Evolutionary conservation across 2,113 vertebrate species (phyloP).

Genomic region (Progne subis): DNA sequence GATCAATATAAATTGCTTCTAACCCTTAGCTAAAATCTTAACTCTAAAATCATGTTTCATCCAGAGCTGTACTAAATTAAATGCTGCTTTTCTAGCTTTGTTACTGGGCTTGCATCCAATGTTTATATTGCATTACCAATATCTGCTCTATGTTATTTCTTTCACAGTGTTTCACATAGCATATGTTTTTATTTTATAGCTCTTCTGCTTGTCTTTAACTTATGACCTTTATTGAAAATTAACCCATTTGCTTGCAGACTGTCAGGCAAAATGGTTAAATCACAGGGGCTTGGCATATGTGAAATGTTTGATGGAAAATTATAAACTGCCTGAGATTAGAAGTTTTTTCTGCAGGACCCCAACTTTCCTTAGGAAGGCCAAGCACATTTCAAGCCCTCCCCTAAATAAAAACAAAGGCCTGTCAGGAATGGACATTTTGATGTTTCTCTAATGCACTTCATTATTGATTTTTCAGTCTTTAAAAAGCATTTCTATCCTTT

Average conservation of each 20-base stretch:
- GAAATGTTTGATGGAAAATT: neutral
- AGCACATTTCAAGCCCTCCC: neutral
- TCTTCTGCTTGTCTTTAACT: conserved; percentile 41
- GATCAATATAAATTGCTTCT: too few species aligned
- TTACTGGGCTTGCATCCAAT: neutral
- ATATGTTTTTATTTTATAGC: conserved; percentile 15
- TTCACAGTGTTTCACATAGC: neutral
- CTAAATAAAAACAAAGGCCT: neutral
- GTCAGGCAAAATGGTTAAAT: neutral
- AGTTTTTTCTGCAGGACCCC: neutral
- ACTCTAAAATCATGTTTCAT: too few species aligned
- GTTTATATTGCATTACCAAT: neutral
- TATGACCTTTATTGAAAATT: conserved; percentile 29
- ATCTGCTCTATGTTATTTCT: neutral
- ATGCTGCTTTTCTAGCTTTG: neutral
- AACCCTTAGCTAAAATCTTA: too few species aligned
- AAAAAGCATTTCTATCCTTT: neutral
- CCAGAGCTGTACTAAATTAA: neutral
- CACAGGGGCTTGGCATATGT: neutral
- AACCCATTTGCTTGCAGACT: neutral
- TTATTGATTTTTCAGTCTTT: neutral
- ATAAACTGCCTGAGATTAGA: conserved; percentile 2
- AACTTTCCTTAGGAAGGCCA: neutral
- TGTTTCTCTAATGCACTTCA: neutral
- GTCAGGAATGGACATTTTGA: neutral